Evolutionary conservation across 1,140 invertebrate species (phyloP).

Genomic region (Drosophila jambulina): DNA sequence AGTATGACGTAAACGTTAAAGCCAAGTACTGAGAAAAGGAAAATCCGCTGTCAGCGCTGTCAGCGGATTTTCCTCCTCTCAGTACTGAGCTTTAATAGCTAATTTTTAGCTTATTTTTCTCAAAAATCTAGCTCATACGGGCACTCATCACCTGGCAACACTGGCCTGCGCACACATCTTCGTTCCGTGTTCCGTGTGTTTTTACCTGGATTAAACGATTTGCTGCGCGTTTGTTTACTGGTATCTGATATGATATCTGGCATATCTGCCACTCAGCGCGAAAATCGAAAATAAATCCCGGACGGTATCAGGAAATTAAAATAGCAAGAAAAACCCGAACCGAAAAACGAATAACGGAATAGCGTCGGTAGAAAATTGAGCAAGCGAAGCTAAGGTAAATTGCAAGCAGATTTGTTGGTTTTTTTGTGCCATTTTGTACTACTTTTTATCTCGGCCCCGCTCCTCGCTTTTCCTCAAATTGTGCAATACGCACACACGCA

Average conservation of each 20-base stretch:
- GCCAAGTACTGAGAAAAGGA: no score
- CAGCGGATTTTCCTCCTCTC: no score
- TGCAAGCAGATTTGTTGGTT: conserved; percentile 61
- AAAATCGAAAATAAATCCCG: conserved; percentile 19
- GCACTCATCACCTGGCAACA: no score
- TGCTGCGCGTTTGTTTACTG: conserved; percentile 20
- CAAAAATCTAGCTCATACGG: no score
- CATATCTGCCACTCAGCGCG: conserved; percentile 4
- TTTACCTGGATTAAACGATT: conserved; percentile 16
- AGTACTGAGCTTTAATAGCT: no score
- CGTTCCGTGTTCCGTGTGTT: conserved; percentile 15
- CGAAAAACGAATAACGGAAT: conserved; percentile 15
- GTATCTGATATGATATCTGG: conserved; percentile 19
- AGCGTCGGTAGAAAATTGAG: conserved; percentile 24
- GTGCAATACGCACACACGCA: conserved; percentile 58
- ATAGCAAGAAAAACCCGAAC: not conserved
- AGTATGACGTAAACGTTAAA: no score
- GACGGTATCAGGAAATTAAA: conserved; percentile 14
- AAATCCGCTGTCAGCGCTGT: no score
- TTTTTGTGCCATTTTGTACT: conserved; percentile 32
- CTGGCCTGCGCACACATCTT: conserved; percentile 4
- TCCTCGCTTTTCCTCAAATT: conserved; percentile 39
- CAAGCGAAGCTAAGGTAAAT: conserved; percentile 65
- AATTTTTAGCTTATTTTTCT: no score
- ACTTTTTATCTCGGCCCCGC: conserved; percentile 16